These are phyloP conservation scores for Dendrocincla tyrannina DNA, from an alignment of 2,797 vertebrate species.

Conservation along the genomic window DNA sequence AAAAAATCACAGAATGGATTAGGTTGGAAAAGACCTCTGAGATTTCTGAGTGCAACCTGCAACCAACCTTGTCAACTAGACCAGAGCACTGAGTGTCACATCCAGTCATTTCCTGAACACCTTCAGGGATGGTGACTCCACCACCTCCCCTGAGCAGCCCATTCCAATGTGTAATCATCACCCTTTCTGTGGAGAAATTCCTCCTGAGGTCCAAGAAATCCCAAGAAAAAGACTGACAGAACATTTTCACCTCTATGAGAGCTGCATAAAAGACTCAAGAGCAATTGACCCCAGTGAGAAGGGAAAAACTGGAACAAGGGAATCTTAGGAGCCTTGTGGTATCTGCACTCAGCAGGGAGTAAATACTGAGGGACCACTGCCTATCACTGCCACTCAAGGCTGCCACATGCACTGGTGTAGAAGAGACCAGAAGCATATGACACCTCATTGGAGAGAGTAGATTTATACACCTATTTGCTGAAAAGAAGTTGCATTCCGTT, in stretches of 20 bases:
- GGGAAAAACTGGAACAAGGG: neutral
- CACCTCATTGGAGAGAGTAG: neutral
- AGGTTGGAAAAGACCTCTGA: neutral
- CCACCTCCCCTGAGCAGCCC: neutral
- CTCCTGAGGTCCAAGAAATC: neutral
- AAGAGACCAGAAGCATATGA: neutral
- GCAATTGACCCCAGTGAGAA: neutral
- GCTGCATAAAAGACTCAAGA: constrained; percentile 31
- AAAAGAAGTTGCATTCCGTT: neutral
- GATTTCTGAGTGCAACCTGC: neutral
- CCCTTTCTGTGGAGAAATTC: neutral
- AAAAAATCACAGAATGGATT: neutral
- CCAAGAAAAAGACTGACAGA: neutral
- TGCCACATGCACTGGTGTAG: neutral
- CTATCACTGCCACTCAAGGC: neutral
- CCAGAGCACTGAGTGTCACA: neutral
- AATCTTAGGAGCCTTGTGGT: neutral
- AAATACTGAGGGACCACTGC: neutral
- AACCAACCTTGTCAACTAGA: neutral
- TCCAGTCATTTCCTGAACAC: neutral
- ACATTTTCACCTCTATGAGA: neutral
- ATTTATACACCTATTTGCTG: neutral
- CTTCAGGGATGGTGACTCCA: neutral
- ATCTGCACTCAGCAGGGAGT: constrained; percentile 3
- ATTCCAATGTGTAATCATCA: neutral